Evolutionary conservation across 2,113 vertebrate genomes (phyloP), one percentile per base, ranked within the genome.

Genomic region (Megaleporinus macrocephalus): DNA sequence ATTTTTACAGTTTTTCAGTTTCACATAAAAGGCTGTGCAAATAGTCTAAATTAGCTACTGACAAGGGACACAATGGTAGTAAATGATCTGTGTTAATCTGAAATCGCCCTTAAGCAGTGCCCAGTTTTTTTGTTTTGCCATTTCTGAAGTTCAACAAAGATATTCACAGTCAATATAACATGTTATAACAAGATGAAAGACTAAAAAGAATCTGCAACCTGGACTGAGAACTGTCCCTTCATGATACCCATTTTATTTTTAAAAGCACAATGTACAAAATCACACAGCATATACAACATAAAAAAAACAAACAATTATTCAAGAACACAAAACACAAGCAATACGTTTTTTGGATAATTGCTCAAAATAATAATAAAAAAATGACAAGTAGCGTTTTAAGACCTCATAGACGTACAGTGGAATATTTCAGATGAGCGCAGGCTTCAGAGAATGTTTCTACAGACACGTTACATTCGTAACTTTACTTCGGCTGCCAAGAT

Each of bases 191-290:
- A 36, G 36, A 36, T 7, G 47, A 7, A 65, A 14, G 36, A 49
- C 26, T 9, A 66, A 79, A 29, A 22, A 47, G 76, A 41, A 3
- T 22, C 20, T 59, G 53, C 22, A 26, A 15, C 5, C 55, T 10
- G 4, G 22, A 82, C 33, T 62, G 47, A 87, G 57, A 79, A 79
- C 85, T 73, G 83, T 88, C 80, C 83, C 80, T 83, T 86, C 79
- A 78, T 78, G 71, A 88, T 79, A 89, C 87, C 81, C 82, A 87
- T 87, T 87, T 90, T 82, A 86, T 86, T 85, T 87, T 89, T 87
- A 92, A 91, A 90, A 88, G 89, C 77, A 87, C 83, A 86, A 90
- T 90, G 85, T 91, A 92, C 89, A 92, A 94, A 93, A 92, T 86
- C 87, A 87, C 92, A 93, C 93, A 87, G 89, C 87, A 86, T 87